phyloP scores from a whole-genome alignment of 2,113 vertebrate species.

The Nothoprocta perdicaria region DNA sequence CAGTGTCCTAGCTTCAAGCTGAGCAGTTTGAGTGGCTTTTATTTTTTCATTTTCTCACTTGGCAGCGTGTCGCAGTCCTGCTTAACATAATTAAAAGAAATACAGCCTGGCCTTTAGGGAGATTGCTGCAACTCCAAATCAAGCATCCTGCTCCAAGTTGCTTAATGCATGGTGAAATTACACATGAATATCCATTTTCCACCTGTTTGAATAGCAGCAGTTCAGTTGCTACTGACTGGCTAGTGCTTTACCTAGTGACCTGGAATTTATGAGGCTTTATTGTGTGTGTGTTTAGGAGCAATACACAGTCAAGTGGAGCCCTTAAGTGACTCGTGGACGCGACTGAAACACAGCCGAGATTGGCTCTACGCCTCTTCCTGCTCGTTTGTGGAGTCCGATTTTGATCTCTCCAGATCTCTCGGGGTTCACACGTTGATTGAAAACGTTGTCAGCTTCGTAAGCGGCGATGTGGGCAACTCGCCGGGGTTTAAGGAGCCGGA shows the following conservation, averaged over 20 bases:
- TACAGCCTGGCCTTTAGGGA: slow-evolving; percentile 63
- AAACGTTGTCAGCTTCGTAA: slow-evolving; percentile 94
- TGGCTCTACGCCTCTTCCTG: slow-evolving; percentile 82
- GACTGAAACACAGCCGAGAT: slow-evolving; percentile 87
- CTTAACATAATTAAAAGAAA: slow-evolving; percentile 52
- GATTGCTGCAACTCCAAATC: slow-evolving; percentile 61
- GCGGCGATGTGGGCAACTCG: slow-evolving; percentile 89
- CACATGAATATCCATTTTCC: slow-evolving; percentile 69
- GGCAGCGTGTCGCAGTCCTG: slow-evolving; percentile 63
- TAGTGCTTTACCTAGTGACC: background rate
- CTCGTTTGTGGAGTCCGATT: slow-evolving; percentile 87
- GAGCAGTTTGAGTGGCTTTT: slow-evolving; percentile 74
- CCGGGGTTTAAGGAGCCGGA: slow-evolving; percentile 95
- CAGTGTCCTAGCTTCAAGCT: slow-evolving; percentile 64
- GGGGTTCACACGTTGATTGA: slow-evolving; percentile 92
- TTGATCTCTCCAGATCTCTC: slow-evolving; percentile 88
- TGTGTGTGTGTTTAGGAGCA: slow-evolving; percentile 69
- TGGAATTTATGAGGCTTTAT: slow-evolving; percentile 35
- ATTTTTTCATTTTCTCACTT: slow-evolving; percentile 67
- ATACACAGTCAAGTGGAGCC: slow-evolving; percentile 80
- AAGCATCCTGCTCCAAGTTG: slow-evolving; percentile 70
- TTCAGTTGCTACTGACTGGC: slow-evolving; percentile 23
- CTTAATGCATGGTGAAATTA: slow-evolving; percentile 76
- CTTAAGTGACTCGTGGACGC: slow-evolving; percentile 90
- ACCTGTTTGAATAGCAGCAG: slow-evolving; percentile 58